Evolutionary conservation across 2,888 invertebrate species (phyloP).

Genomic region (Resseliella maxima): DNA sequence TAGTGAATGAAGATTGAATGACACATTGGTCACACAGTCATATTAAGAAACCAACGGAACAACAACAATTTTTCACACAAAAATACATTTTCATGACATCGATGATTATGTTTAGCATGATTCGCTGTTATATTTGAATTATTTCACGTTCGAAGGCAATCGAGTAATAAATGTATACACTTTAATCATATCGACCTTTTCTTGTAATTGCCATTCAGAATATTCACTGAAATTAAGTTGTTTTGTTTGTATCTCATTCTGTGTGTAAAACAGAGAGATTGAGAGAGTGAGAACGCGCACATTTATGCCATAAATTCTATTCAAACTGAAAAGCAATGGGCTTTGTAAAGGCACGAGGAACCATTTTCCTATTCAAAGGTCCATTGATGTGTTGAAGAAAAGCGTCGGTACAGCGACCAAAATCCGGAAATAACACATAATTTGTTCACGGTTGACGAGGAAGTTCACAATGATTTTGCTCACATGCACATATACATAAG

Average conservation of each 20-base stretch:
- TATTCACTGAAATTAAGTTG: slow-evolving; percentile 45
- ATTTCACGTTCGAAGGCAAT: background rate
- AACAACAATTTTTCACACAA: background rate
- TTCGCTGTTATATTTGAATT: slow-evolving; percentile 19
- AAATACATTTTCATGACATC: background rate
- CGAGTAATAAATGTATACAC: background rate
- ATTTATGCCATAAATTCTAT: too few species aligned
- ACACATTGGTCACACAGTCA: slow-evolving; percentile 29
- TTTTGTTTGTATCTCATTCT: slow-evolving; percentile 1
- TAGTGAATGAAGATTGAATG: slow-evolving; percentile 14
- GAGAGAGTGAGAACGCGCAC: background rate
- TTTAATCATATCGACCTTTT: slow-evolving; percentile 31
- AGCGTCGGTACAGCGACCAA: background rate
- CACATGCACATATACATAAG: background rate
- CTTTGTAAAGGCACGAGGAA: background rate
- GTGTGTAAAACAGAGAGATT: background rate
- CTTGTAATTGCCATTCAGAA: slow-evolving; percentile 21
- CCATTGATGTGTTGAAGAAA: slow-evolving; percentile 15
- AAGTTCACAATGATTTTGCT: background rate
- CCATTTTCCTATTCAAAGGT: slow-evolving; percentile 28
- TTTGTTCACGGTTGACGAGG: slow-evolving; percentile 38
- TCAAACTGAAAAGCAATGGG: too few species aligned
- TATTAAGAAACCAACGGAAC: background rate
- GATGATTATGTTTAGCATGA: background rate
- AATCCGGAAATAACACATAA: slow-evolving; percentile 51